Base-by-base conservation (phyloP, 1,140 invertebrate species). In the Ostrea denselamellosa region DNA sequence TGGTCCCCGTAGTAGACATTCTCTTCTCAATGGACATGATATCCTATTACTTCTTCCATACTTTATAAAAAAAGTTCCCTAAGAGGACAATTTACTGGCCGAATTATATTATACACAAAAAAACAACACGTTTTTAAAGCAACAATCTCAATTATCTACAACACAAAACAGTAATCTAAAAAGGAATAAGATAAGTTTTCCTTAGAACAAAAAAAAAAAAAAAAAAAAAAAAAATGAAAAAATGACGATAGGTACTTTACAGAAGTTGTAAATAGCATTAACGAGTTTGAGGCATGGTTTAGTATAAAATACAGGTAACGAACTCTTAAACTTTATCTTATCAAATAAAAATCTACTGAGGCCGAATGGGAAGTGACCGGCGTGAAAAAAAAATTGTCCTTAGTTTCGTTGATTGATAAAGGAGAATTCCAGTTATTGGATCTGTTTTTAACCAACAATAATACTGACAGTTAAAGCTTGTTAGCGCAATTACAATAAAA, bases 21-120 rank as follows among this genome's bases (percentile, higher is more conserved):
- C 68, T 12, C 68, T 25, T 34, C 25, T 34, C 68, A 77, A 77
- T 77, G 68, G 68, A 77, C 68, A 77, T 25, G 14, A 25, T 77
- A 77, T 77, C 28, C 9, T 14, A 25, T 77, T 77, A 77, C 68
- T 77, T 77, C 22, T 25, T 77, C 68, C 68, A 77, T 77, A 77
- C 28, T 77, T 77, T 77, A 62, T 5, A 34, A 77, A 25, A 77
- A 77, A 77, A 34, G 28, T 77, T 77, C 22, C 68, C 68, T 77
- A 12, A 77, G 28, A 77, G 22, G 12, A 77, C 25, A 77, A 14
- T 77, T 77, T 28, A 77, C 28, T 25, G 28, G 9, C 25, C 25
- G 28, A 25, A 77, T 28, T 77, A 44, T 44, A 44, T 44, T 44
- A 44, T 44, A 14, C 14, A 28, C 12, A 77, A 10, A 77, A 2